These are phyloP conservation scores for Aptenodytes patagonicus DNA, from an alignment of 2,113 vertebrate genomes.

Conservation along the genomic window DNA sequence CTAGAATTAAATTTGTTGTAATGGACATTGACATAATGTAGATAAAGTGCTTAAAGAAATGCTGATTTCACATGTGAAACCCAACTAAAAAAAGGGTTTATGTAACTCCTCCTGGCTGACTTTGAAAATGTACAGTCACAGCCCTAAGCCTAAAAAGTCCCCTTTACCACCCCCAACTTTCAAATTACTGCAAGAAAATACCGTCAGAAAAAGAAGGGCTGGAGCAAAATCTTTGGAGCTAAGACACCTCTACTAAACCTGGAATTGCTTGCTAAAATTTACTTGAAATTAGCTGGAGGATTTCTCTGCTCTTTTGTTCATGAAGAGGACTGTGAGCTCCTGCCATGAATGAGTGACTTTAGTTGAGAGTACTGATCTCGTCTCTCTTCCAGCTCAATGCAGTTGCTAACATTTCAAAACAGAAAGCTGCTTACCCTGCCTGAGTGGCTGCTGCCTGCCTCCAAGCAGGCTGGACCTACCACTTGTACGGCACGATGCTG, in stretches of 20 bases:
- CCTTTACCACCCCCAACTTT: background rate
- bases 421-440: background rate
- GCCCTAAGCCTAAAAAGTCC: background rate
- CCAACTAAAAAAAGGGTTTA: background rate
- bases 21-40: background rate
- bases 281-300: background rate
- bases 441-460: background rate
- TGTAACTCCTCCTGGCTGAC: background rate
- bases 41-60: background rate
- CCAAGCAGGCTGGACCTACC: background rate
- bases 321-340: background rate
- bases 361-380: background rate
- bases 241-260: background rate
- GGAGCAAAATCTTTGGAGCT: background rate
- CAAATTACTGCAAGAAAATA: background rate
- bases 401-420: background rate
- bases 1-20: background rate
- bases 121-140: background rate
- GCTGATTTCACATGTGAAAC: background rate
- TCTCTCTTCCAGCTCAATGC: background rate
- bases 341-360: background rate
- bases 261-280: background rate
- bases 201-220: background rate
- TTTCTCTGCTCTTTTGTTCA: background rate
- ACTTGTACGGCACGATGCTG: background rate